Evolutionary conservation across 1,140 invertebrate species (phyloP).

Genomic region (Eriosoma lanigerum): DNA sequence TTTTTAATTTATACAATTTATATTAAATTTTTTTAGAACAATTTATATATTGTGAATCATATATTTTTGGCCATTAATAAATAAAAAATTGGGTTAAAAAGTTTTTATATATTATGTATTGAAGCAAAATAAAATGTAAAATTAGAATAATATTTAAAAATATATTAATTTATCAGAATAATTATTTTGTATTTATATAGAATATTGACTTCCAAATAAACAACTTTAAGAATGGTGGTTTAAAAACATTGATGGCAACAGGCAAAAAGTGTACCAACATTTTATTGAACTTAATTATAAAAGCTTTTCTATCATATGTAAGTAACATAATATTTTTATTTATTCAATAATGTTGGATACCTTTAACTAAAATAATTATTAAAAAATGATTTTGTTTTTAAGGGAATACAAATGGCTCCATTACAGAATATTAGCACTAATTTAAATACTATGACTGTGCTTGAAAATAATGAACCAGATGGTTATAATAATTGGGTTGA

Average conservation of each 20-base stretch:
- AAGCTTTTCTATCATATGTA: slow-evolving; percentile 14
- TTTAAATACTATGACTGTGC: neutral
- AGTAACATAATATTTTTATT: neutral
- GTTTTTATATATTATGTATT: no score
- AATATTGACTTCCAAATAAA: slow-evolving; percentile 36
- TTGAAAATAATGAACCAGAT: slow-evolving; percentile 21
- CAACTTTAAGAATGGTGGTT: slow-evolving; percentile 8
- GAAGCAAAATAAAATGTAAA: no score
- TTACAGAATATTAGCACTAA: slow-evolving; percentile 25
- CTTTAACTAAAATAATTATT: neutral
- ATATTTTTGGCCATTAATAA: no score
- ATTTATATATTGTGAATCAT: no score
- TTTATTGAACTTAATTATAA: neutral
- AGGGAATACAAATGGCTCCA: slow-evolving; percentile 17
- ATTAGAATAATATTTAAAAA: no score
- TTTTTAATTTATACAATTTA: no score
- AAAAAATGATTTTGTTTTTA: neutral
- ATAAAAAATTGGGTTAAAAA: no score
- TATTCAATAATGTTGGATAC: no score
- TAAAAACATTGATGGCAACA: slow-evolving; percentile 38
- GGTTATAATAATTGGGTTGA: slow-evolving; percentile 26
- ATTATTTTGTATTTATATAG: slow-evolving; percentile 9
- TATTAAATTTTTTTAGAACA: no score
- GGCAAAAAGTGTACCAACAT: slow-evolving; percentile 38
- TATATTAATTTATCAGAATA: no score